phyloP scores from a whole-genome alignment of 2,888 invertebrate genomes.

The Trichogramma evanescens region DNA sequence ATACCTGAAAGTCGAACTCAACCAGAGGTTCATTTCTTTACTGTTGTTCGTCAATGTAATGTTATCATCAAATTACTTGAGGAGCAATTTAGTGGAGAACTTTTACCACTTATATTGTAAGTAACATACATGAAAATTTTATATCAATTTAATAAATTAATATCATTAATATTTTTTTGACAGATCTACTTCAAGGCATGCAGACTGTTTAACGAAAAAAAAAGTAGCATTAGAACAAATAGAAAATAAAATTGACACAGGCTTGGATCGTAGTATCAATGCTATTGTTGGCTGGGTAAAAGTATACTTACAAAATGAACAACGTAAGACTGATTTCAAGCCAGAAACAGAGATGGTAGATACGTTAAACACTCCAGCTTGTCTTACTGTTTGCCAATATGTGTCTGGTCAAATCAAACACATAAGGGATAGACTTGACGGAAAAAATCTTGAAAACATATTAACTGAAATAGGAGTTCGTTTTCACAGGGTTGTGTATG shows the following conservation, averaged over 20 bases:
- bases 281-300: slow-evolving; percentile 89
- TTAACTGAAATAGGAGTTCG: slow-evolving; percentile 83
- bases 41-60: slow-evolving; percentile 86
- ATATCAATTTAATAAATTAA: slow-evolving; percentile 2
- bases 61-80: slow-evolving; percentile 88
- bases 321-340: slow-evolving; percentile 90
- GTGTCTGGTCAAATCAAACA: slow-evolving; percentile 69
- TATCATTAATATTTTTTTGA: slow-evolving; percentile 8
- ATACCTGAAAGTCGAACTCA: slow-evolving; percentile 80
- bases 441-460: slow-evolving; percentile 82
- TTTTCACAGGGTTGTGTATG: slow-evolving; percentile 89
- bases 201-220: slow-evolving; percentile 83
- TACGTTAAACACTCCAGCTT: slow-evolving; percentile 77
- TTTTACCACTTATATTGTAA: slow-evolving; percentile 82
- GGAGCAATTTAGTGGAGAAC: slow-evolving; percentile 83
- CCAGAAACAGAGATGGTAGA: slow-evolving; percentile 77
- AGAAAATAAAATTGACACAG: slow-evolving; percentile 85
- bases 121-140: slow-evolving; percentile 29
- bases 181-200: slow-evolving; percentile 80
- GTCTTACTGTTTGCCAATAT: slow-evolving; percentile 75
- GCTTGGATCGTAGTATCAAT: slow-evolving; percentile 76
- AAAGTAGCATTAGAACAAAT: slow-evolving; percentile 78
- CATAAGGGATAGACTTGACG: slow-evolving; percentile 79
- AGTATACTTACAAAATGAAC: slow-evolving; percentile 81
- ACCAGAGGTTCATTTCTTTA: slow-evolving; percentile 88